Base-by-base conservation (phyloP, 2,888 invertebrate genomes). In the Drosophila fulvimacula region DNA sequence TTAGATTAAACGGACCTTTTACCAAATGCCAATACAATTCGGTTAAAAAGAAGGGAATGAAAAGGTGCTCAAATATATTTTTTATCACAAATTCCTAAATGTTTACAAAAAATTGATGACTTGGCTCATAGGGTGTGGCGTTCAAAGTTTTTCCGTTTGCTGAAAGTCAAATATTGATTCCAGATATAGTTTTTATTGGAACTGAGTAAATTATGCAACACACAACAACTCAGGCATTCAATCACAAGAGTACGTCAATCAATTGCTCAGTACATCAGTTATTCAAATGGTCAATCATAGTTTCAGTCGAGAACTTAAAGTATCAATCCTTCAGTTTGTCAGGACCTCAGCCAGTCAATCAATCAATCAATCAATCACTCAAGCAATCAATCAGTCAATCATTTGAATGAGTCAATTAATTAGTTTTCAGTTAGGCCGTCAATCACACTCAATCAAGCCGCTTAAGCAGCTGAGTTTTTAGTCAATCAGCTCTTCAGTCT, bases 21-120 rank as follows among this genome's bases (percentile, higher is more conserved):
- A 69, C 52, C 64, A 76, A 76, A 76, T 76, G 69, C 76, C 76
- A 78, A 78, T 73, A 78, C 74, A 59, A 59, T 38, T 44, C 67
- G 44, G 32, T 19, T 44, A 30, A 38, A 65, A 17, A 58, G n/a
- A n/a, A 27, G 1, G 46, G 17, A 5, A 30, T 48, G 17, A 48
- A 48, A 73, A 76, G 76, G 65, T 62, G 74, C 46, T 58, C 64
- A 17, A 57, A 57, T 57, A 36, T 44, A n/a, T 41, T 68, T 62
- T 62, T 65, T 51, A 48, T 19, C 41, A 51, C 51, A 65, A 73
- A 73, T 78, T 65, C 65, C 74, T 10, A 46, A 57, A 57, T 57
- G 36, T 19, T 57, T 46, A 34, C 56, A 21, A 21, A 56, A 42
- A 21, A 32, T 21, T 49, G 32, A 21, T 15, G n/a, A n/a, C 34